phyloP scores from a whole-genome alignment of 2,888 invertebrate genomes.

The Timema cristinae region DNA sequence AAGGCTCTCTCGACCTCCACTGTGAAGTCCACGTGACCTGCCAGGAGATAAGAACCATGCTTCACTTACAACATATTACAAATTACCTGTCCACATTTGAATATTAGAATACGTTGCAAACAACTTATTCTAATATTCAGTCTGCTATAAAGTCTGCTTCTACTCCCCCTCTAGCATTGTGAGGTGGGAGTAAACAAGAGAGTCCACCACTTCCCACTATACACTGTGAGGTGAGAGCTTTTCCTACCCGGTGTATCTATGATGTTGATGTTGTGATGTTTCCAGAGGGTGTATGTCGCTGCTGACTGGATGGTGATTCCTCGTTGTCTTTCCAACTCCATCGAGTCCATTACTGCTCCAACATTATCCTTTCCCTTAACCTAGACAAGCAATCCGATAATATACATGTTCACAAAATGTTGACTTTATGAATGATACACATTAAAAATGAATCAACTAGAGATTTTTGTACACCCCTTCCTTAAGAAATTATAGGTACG shows the following conservation, averaged over 20 bases:
- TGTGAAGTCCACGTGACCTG: constrained; percentile 97
- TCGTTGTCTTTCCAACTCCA: constrained; percentile 96
- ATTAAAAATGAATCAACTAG: constrained; percentile 6
- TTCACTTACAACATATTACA: not conserved
- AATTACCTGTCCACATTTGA: too few relatives aligned
- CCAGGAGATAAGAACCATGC: constrained; percentile 21
- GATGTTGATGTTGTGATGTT: constrained; percentile 92
- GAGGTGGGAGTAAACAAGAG: too few relatives aligned
- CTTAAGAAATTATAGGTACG: too few relatives aligned
- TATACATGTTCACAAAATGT: constrained; percentile 10
- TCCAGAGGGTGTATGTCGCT: constrained; percentile 97
- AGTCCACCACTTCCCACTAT: too few relatives aligned
- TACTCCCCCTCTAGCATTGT: too few relatives aligned
- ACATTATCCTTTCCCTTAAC: constrained; percentile 95
- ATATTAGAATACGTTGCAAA: too few relatives aligned
- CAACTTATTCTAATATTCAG: too few relatives aligned
- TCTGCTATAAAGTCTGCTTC: too few relatives aligned
- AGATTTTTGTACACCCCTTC: constrained; percentile 3
- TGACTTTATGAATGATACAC: not conserved
- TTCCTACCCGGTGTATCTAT: constrained; percentile 85
- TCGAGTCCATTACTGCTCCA: constrained; percentile 99
- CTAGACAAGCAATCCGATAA: constrained; percentile 44
- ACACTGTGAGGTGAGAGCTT: too few relatives aligned
- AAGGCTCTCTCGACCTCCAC: constrained; percentile 96
- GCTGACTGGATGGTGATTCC: constrained; percentile 99